Conservation (phyloP, 2,113 vertebrate genomes). For the Leucopsar rothschildi region DNA sequence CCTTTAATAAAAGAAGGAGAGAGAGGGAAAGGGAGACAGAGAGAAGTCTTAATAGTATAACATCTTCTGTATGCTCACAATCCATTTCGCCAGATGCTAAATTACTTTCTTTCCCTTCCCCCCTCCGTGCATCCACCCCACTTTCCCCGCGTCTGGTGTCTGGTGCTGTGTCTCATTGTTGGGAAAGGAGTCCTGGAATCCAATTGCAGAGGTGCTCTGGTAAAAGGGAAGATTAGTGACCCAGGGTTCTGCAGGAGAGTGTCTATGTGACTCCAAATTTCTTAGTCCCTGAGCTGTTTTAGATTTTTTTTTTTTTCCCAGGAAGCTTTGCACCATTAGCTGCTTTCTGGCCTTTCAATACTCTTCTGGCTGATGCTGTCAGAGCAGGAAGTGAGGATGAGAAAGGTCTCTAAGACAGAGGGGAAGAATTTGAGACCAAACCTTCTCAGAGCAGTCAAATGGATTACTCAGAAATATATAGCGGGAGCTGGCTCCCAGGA, state of each 20-base stretch:
- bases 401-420: neutral
- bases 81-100: constrained; percentile 39
- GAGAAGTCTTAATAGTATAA: neutral
- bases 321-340: constrained; percentile 35
- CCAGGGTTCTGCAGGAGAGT: neutral
- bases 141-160: neutral
- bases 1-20: constrained; percentile 65
- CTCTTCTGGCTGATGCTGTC: constrained; percentile 18
- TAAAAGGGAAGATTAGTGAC: neutral
- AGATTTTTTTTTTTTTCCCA: neutral
- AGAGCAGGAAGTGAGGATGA: neutral
- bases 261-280: neutral
- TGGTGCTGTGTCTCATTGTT: neutral
- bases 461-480: neutral
- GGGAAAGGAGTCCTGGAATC: constrained; percentile 13
- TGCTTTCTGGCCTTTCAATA: constrained; percentile 29
- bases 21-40: neutral
- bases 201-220: neutral
- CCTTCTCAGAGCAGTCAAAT: neutral
- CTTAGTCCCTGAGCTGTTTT: neutral
- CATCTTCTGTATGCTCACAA: constrained; percentile 25
- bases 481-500: neutral
- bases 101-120: constrained; percentile 26
- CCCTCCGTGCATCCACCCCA: neutral
- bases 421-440: neutral